Base-by-base conservation (phyloP, 2,113 vertebrate species). In the Isurus oxyrinchus region DNA sequence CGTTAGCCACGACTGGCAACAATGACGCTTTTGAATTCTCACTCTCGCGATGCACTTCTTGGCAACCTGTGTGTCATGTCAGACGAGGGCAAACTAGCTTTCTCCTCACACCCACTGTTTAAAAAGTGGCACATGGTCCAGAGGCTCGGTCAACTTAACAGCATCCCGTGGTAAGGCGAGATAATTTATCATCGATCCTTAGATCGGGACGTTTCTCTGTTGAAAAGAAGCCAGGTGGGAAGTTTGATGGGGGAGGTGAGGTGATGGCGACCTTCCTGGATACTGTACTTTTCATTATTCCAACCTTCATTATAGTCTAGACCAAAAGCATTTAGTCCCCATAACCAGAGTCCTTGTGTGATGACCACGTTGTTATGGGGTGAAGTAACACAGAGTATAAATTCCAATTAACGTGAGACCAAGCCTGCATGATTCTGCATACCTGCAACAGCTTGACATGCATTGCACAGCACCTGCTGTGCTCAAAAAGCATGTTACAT, bases 351-450 rank as follows among this genome's bases (percentile, higher is more conserved):
- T 40, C 61, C 5, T 69, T 13, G 63, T 11, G 23, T 14, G 8
- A 69, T 0, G 44, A 67, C 66, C 40, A 35, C 14, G 11, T 11
- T 49, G 66, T 49, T 49, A 67, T 10, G 8, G 16, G 35, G 14
- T 57, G 87, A 27, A 90, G 25, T 31, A 90, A 91, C n/a, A 94
- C 0, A 5, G 3, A 3, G 25, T 27, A 25, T 53, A 6, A 53
- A 13, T 55, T 31, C 44, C 16, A 11, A 27, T 49, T 27, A 72
- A 72, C 21, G 61, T 96, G 96, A 61, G 57, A 79, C 21, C 49
- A 53, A 97, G 95, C 8, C 53, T 76, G 96, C 90, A 96, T 94
- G 97, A 97, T 96, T 49, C 49, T n/a, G 94, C 44, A 67, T 72
- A 7, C 49, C 95, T 96, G 91, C 44, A 61, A 96, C 40, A 95